phyloP scores from a whole-genome alignment of 2,888 invertebrate genomes.

The Lasioglossum morio region DNA sequence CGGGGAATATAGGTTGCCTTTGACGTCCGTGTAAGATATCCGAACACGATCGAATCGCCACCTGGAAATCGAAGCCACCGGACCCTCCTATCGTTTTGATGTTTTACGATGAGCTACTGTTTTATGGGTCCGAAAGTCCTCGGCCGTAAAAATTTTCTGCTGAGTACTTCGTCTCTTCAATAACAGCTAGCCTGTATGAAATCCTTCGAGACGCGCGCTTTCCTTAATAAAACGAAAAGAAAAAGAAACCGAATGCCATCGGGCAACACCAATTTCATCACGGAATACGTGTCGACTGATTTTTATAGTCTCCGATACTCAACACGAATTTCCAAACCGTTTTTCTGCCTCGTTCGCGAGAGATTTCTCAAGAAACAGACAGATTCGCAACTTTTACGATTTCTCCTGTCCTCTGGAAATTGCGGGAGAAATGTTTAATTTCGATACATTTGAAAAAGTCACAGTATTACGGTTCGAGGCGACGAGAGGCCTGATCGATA shows the following conservation, averaged over 20 bases:
- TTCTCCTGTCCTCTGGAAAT: too few species aligned
- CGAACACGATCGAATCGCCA: not conserved
- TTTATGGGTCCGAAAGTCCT: constrained; percentile 36
- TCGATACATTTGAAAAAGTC: not conserved
- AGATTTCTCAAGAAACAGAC: not conserved
- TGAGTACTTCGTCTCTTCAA: constrained; percentile 40
- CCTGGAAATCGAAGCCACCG: constrained; percentile 14
- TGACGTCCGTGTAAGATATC: not conserved
- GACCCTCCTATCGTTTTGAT: constrained; percentile 24
- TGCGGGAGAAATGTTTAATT: too few species aligned
- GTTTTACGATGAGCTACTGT: constrained; percentile 52
- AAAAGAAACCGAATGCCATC: not conserved
- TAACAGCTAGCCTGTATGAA: not conserved
- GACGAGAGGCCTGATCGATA: constrained; percentile 20
- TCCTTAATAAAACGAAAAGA: not conserved
- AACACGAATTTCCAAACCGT: not conserved
- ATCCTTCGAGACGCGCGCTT: not conserved
- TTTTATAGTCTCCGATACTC: not conserved
- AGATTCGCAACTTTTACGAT: not conserved
- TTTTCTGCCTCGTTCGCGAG: not conserved
- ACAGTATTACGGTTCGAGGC: not conserved
- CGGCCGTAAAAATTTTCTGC: constrained; percentile 53
- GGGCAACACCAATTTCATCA: not conserved
- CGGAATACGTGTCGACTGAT: not conserved
- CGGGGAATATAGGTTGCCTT: not conserved